Evolutionary conservation across 2,888 invertebrate genomes (phyloP), one percentile per base, ranked within the genome.

Genomic region (Acanthoscelides obtectus): DNA sequence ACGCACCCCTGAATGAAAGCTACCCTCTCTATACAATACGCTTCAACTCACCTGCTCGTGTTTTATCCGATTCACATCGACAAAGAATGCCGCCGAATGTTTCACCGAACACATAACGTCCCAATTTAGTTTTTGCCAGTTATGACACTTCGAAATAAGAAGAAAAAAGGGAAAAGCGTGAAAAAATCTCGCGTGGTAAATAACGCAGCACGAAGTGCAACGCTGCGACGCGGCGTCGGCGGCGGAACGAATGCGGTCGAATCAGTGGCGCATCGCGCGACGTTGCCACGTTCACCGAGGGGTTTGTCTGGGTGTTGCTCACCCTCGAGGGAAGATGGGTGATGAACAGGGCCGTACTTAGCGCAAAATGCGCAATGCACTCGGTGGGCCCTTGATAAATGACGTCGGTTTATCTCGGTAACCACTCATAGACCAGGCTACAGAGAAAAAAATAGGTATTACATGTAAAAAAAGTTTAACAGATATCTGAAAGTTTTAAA

Each of bases 211-310:
- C 70, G 20, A 66, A 64, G 68, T 69, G 72, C 71, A 72, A 71
- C 67, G 64, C 22, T 66, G 66, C 67, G n/a, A n/a, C n/a, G n/a
- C n/a, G n/a, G n/a, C 20, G 66, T 25, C 69, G 68, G 69, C 71
- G 71, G 74, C 69, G 69, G 69, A 69, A 64, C 72, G 71, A 71
- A 73, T 72, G 72, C 71, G 71, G 74, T 72, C 75, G 73, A 75
- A 74, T 71, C 72, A 71, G 73, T 74, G 69, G 72, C 66, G 72
- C 69, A 74, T 73, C 74, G 74, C 73, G 76, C 75, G 74, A 73
- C 71, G 73, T 76, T 72, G 72, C 68, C 73, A 71, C 71, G 72
- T 69, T 20, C 67, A 64, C 64, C 25, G 22, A 22, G 66, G 67
- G 65, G 45, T 45, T 45, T 12, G 17, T 45, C 45, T 25, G 12